Evolutionary conservation across 2,888 invertebrate species (phyloP), one percentile per base, ranked within the genome.

Genomic region (Psococerastis gibbosa): DNA sequence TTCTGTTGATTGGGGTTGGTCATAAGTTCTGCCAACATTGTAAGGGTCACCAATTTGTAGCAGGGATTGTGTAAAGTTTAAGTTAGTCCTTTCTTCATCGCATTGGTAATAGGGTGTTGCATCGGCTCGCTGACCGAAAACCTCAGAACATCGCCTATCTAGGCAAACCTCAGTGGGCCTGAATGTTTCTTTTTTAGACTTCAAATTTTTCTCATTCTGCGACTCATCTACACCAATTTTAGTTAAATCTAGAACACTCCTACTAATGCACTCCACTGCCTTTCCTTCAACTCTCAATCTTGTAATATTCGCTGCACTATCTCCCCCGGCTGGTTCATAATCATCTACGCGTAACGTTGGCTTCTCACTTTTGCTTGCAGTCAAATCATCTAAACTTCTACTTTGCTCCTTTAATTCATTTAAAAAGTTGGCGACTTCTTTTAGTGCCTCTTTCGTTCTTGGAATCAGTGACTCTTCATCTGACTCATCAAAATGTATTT

Each of bases 331-430:
- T 34, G 13, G 8, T 34, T 34, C 35, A 9, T 34, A 8, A 8
- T 34, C 18, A 34, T 13, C 18, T 9, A 15, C 15, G 15, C 8
- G 8, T 9, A 34, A 15, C 6, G 8, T 3, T 18, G 38, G 22
- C 20, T 17, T 5, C 13, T 38, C 38, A 3, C 6, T 5, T 38
- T 38, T 38, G 3, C 4, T 9, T 5, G n/a, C 13, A 16, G 18
- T 20, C 22, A 38, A 38, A 18, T 38, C 38, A 38, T 38, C 38
- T 38, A 38, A 18, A 20, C 38, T 38, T 38, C 38, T 17, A 22
- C 38, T 38, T 18, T 38, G 38, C 5, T 38, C 18, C 20, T 38
- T 38, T n/a, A 20, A 13, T 38, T 38, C 38, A 20, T 20, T 17
- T 27, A 27, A 27, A 38, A 17, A 38, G n/a, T 38, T 20, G 5